These are phyloP conservation scores for Nephrotoma appendiculata DNA, from an alignment of 2,888 invertebrate species.

Conservation along the genomic window DNA sequence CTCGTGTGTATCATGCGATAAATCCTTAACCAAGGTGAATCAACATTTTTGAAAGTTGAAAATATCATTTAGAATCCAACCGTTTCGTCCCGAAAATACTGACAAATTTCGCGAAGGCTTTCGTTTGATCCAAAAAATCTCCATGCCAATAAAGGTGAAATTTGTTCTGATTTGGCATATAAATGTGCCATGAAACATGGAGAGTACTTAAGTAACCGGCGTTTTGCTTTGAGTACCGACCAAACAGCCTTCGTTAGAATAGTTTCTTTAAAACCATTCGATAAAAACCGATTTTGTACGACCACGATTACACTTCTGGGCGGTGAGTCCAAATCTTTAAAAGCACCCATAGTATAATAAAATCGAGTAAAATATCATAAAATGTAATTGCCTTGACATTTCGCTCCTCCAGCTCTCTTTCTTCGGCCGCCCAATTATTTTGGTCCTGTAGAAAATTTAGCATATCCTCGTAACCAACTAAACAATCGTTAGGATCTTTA, in stretches of 20 bases:
- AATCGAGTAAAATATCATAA: conserved; percentile 92
- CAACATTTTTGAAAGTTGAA: conserved; percentile 86
- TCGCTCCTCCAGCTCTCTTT: conserved; percentile 69
- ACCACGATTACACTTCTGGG: conserved; percentile 93
- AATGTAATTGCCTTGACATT: conserved; percentile 84
- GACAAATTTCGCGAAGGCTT: conserved; percentile 71
- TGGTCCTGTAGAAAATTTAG: conserved; percentile 65
- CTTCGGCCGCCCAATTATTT: conserved; percentile 58
- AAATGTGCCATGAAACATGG: conserved; percentile 96
- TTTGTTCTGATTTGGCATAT: conserved; percentile 88
- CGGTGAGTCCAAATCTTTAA: conserved; percentile 88
- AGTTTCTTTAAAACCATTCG: conserved; percentile 89
- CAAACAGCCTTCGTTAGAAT: conserved; percentile 91
- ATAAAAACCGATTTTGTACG: conserved; percentile 91
- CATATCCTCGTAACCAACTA: conserved; percentile 73
- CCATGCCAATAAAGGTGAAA: conserved; percentile 89
- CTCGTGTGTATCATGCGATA: conserved; percentile 69
- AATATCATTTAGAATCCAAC: conserved; percentile 73
- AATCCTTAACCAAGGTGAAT: conserved; percentile 74
- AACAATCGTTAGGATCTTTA: conserved; percentile 90
- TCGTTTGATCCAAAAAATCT: conserved; percentile 94
- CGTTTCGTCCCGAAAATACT: conserved; percentile 86
- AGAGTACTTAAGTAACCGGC: conserved; percentile 74
- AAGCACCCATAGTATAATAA: conserved; percentile 93
- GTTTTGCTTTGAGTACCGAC: conserved; percentile 93